phyloP scores from a whole-genome alignment of 2,888 invertebrate species.

The Anticlea derivata region DNA sequence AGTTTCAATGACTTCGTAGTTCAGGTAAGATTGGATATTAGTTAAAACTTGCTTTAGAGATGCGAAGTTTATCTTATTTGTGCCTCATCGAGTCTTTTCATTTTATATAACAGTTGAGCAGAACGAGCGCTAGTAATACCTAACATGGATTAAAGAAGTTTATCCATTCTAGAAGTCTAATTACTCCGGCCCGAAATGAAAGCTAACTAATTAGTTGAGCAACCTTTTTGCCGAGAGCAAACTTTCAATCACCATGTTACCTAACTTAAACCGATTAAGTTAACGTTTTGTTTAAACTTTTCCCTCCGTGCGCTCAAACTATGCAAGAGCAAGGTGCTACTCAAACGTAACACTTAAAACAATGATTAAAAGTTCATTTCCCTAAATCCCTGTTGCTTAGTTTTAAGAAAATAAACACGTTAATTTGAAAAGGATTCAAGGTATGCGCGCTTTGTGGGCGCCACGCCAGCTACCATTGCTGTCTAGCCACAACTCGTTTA shows the following conservation, averaged over 20 bases:
- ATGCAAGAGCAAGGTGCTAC: conserved; percentile 13
- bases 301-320: conserved; percentile 24
- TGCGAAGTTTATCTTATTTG: too few relatives aligned
- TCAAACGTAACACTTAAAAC: conserved; percentile 19
- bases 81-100: too few relatives aligned
- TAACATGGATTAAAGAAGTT: too few relatives aligned
- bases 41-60: too few relatives aligned
- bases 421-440: conserved; percentile 18
- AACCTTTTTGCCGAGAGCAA: conserved; percentile 1
- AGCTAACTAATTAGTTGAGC: background rate
- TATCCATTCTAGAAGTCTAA: background rate
- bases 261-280: conserved; percentile 25
- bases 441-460: conserved; percentile 22
- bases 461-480: conserved; percentile 19
- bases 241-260: conserved; percentile 17
- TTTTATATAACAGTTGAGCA: too few relatives aligned
- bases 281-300: conserved; percentile 24
- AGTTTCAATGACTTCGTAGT: too few relatives aligned
- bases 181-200: background rate
- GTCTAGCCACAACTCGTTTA: conserved; percentile 24
- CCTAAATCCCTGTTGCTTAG: conserved; percentile 20
- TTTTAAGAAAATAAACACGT: conserved; percentile 25
- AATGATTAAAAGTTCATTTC: conserved; percentile 21
- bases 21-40: too few relatives aligned
- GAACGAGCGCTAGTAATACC: too few relatives aligned